Evolutionary conservation across 2,113 vertebrate species (phyloP), one percentile per base, ranked within the genome.

Genomic region (Crypturellus undulatus): DNA sequence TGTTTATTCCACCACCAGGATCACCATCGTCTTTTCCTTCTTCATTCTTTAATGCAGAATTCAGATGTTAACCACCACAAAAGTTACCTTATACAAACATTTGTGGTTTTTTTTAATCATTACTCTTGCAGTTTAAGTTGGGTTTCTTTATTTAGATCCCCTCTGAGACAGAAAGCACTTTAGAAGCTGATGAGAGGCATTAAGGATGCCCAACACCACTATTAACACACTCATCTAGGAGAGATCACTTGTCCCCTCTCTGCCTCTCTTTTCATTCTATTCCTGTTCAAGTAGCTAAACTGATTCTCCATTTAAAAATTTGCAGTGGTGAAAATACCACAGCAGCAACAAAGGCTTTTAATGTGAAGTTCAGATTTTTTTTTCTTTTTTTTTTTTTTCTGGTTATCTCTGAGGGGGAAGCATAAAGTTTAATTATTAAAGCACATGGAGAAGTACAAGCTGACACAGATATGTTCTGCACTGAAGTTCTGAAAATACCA

Each of bases 1-100:
- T 89, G 32, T 89, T 89, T 47, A n/a, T 68, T 47, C 94, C 97
- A 79, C 95, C 93, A 67, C 97, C 84, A 68, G 93, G 97, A 75
- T 98, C 98, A 80, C 86, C 96, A 32, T 95, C 81, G 40, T 89
- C 97, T 93, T 96, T 97, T 60, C 81, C 65, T 52, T 97, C 97
- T 80, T 98, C 98, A 54, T 90, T 97, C 99, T 99, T 97, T 51
- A 95, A 88, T 12, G 92, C 63, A 96, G 81, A 91, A 85, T 81
- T 13, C 14, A 91, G 36, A 77, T 28, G 17, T 94, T 93, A 94
- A 80, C 4, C 28, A 38, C 3, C 3, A 34, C 92, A 11, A 81
- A 49, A 71, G 36, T 8, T 42, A 79, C 92, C 88, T 90, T 62
- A 93, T 32, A 69, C 2, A 69, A 38, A 26, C 2, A 9, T 26